phyloP scores from a whole-genome alignment of 2,888 invertebrate genomes.

The Alcis repandata region DNA sequence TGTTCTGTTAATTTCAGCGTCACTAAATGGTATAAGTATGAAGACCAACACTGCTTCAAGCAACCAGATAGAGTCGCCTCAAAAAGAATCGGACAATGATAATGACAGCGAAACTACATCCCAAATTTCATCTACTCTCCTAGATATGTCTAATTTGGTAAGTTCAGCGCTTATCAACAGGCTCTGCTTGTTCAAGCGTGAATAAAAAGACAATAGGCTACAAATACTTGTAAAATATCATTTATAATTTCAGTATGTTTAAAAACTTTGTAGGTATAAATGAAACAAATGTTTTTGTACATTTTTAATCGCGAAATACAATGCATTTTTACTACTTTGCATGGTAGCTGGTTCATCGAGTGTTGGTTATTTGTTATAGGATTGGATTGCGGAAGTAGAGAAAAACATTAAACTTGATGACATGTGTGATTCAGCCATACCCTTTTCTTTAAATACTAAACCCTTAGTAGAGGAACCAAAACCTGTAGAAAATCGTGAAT shows the following conservation, averaged over 20 bases:
- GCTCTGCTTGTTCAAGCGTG: no score
- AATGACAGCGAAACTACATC: conserved; percentile 74
- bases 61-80: conserved; percentile 59
- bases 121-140: conserved; percentile 72
- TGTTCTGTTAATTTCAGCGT: conserved; percentile 54
- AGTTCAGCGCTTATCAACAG: conserved; percentile 43
- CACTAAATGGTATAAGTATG: conserved; percentile 71
- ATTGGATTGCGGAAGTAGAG: conserved; percentile 85
- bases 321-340: not conserved
- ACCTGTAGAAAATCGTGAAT: conserved; percentile 64
- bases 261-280: no score
- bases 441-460: conserved; percentile 72
- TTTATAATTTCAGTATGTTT: no score
- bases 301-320: no score
- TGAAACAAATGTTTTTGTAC: no score
- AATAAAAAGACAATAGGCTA: no score
- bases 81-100: conserved; percentile 65
- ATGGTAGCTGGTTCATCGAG: not conserved
- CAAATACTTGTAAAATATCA: no score
- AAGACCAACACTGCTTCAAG: conserved; percentile 58
- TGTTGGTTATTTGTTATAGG: conserved; percentile 58
- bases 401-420: conserved; percentile 81
- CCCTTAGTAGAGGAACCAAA: conserved; percentile 68
- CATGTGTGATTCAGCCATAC: conserved; percentile 69
- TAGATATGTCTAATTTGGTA: conserved; percentile 80